Evolutionary conservation across 2,888 invertebrate species (phyloP).

Genomic region (Dolichomitus sp.): DNA sequence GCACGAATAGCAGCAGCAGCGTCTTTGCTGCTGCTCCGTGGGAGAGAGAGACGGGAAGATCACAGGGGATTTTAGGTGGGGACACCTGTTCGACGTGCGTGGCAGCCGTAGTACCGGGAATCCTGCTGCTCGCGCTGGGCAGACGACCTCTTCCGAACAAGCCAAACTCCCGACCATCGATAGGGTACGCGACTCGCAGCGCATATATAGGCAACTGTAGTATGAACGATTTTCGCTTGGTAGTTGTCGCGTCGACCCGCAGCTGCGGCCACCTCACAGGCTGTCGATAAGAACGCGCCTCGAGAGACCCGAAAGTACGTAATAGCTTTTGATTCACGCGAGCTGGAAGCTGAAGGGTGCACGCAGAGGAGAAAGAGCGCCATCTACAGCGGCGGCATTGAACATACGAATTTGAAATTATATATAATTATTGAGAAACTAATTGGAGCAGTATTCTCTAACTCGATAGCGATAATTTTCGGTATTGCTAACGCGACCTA

Average conservation of each 20-base stretch:
- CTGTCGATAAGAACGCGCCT: conserved; percentile 59
- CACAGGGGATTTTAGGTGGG: conserved; percentile 60
- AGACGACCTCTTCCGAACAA: background rate
- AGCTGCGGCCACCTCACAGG: conserved; percentile 46
- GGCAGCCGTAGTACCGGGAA: conserved; percentile 42
- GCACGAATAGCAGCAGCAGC: conserved; percentile 37
- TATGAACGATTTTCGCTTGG: background rate
- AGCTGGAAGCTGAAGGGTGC: background rate
- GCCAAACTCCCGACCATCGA: conserved; percentile 21
- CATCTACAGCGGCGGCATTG: background rate
- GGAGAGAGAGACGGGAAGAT: conserved; percentile 21
- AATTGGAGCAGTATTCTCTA: too few species aligned
- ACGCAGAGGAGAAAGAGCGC: background rate
- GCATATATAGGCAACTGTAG: conserved; percentile 1
- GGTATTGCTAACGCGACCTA: background rate
- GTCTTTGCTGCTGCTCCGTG: conserved; percentile 4
- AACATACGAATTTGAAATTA: background rate
- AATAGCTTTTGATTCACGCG: background rate
- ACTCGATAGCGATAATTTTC: too few species aligned
- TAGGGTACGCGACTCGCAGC: background rate
- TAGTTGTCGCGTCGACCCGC: conserved; percentile 31
- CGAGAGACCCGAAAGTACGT: conserved; percentile 22
- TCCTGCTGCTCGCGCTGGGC: conserved; percentile 10
- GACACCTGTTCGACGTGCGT: conserved; percentile 76
- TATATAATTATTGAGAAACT: background rate